phyloP scores from a whole-genome alignment of 1,140 invertebrate genomes.

The Cydia strobilella region DNA sequence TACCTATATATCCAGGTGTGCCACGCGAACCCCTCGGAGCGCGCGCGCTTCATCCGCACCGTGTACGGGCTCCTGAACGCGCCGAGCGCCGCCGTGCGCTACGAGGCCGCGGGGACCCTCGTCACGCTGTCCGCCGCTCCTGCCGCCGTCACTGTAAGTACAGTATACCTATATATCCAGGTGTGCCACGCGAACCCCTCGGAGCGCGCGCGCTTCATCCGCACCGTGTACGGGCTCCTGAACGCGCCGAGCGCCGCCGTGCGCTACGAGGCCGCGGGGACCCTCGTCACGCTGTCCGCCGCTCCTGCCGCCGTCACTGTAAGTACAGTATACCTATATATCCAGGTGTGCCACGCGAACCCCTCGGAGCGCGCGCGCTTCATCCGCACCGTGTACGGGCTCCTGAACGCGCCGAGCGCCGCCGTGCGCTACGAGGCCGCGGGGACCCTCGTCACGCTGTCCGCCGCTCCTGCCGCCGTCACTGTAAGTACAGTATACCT shows the following conservation, averaged over 20 bases:
- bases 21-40: too few species aligned
- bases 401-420: too few species aligned
- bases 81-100: conserved; percentile 82
- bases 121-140: conserved; percentile 98
- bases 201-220: not conserved
- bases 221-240: not conserved
- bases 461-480: conserved; percentile 97
- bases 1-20: too few species aligned
- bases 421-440: conserved; percentile 86
- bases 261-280: conserved; percentile 92
- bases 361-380: not conserved
- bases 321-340: not conserved
- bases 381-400: not conserved
- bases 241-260: too few species aligned
- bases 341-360: too few species aligned
- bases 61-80: too few species aligned
- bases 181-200: too few species aligned
- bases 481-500: conserved; percentile 82
- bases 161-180: not conserved
- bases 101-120: conserved; percentile 99
- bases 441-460: conserved; percentile 99
- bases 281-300: conserved; percentile 98
- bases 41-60: not conserved
- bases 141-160: conserved; percentile 93
- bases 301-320: conserved; percentile 98